A percentile compares a stretch with the other conserved stretches of the same genome.
Evolutionary conservation across 2,113 vertebrate genomes (phyloP).

Genomic region (Nansenia antarctica): DNA sequence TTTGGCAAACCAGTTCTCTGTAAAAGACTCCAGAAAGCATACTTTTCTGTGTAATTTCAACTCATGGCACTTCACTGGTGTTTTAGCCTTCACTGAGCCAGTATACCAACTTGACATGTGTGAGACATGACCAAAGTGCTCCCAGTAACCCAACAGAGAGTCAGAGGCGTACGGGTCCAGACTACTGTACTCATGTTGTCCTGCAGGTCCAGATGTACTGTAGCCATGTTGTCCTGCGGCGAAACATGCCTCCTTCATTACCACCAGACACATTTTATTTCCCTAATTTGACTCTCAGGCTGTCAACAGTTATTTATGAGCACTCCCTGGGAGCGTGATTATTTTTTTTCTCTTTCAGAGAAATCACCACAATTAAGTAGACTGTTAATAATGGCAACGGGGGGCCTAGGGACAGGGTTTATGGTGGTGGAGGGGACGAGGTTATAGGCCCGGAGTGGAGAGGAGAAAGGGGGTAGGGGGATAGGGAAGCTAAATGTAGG

Average conservation of each 20-base stretch:
- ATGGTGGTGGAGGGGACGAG: conserved; percentile 16
- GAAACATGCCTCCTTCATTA: conserved; percentile 72
- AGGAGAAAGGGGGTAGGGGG: neutral
- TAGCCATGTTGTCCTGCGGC: conserved; percentile 55
- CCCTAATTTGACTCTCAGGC: conserved; percentile 68
- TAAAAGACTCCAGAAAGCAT: conserved; percentile 62
- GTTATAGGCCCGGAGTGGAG: conserved; percentile 13
- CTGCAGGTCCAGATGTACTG: conserved; percentile 42
- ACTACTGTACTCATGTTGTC: conserved; percentile 50
- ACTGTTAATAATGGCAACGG: conserved; percentile 43
- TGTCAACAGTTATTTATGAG: conserved; percentile 68
- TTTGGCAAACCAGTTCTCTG: conserved; percentile 69
- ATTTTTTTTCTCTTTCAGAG: too few relatives aligned
- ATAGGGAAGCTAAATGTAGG: too few relatives aligned
- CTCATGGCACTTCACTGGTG: conserved; percentile 46
- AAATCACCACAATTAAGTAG: conserved; percentile 46
- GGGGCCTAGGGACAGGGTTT: conserved; percentile 21
- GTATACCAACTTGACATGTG: conserved; percentile 34
- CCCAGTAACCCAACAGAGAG: neutral
- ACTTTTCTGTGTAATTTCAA: conserved; percentile 72
- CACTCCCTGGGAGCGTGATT: conserved; percentile 35
- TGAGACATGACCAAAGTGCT: conserved; percentile 32
- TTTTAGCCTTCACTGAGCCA: conserved; percentile 32
- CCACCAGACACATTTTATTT: conserved; percentile 67
- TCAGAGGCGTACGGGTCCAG: too few relatives aligned